phyloP scores from a whole-genome alignment of 2,888 invertebrate species.

The Ectobius pallidus region DNA sequence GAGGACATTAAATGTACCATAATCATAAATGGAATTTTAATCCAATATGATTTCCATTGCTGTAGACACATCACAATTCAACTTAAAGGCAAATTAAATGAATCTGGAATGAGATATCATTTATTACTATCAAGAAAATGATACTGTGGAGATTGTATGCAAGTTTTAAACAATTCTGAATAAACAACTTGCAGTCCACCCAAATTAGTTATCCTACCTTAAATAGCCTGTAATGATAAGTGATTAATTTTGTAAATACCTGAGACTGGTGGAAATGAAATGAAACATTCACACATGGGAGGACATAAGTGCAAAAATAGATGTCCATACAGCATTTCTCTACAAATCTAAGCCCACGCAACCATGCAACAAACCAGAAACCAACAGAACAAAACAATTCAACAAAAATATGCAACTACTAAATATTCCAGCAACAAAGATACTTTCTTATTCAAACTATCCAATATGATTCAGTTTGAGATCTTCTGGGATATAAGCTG shows the following conservation, averaged over 20 bases:
- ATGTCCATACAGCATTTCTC: conserved; percentile 20
- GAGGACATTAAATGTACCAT: too few relatives aligned
- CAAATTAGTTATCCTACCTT: neutral
- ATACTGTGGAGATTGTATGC: neutral
- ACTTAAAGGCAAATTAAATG: too few relatives aligned
- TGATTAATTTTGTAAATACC: conserved; percentile 4
- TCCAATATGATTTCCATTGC: too few relatives aligned
- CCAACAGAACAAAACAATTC: conserved; percentile 6
- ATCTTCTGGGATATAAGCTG: too few relatives aligned
- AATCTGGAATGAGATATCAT: too few relatives aligned
- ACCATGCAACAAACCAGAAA: conserved; percentile 21
- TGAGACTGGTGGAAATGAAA: conserved; percentile 8
- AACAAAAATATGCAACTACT: conserved; percentile 13
- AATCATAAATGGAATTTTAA: too few relatives aligned
- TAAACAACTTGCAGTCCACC: conserved; percentile 3
- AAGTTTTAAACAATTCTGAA: neutral
- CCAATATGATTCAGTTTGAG: conserved; percentile 18
- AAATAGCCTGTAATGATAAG: conserved; percentile 20
- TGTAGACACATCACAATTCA: too few relatives aligned
- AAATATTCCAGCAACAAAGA: conserved; percentile 23
- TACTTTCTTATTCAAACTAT: conserved; percentile 8
- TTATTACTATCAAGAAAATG: too few relatives aligned
- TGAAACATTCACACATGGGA: conserved; percentile 13
- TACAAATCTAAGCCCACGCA: conserved; percentile 15
- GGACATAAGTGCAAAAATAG: conserved; percentile 19